Percentiles rank a stretch among this genome's conserved stretches.
Evolutionary conservation across 1,140 invertebrate species (phyloP).

Genomic region (Chrysopa pallens): DNA sequence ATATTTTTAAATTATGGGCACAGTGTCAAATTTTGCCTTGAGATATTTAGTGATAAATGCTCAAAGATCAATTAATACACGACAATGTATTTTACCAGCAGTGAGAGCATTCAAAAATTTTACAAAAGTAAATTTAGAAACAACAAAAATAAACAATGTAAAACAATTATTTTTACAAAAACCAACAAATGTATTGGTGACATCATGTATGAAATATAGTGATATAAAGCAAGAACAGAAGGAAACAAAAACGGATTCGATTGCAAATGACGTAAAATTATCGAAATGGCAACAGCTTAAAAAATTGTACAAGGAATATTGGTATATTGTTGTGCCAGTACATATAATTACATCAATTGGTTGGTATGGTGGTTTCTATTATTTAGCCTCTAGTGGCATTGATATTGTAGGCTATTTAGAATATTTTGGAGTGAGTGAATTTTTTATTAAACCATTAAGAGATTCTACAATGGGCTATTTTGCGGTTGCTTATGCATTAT

Average conservation of each 20-base stretch:
- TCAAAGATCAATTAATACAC: too few relatives aligned
- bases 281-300: constrained; percentile 72
- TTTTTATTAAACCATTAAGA: constrained; percentile 49
- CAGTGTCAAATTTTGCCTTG: too few relatives aligned
- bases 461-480: constrained; percentile 70
- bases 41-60: too few relatives aligned
- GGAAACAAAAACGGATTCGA: not conserved
- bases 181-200: too few relatives aligned
- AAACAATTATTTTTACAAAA: too few relatives aligned
- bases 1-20: too few relatives aligned
- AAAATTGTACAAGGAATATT: constrained; percentile 82
- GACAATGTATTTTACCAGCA: too few relatives aligned
- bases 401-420: constrained; percentile 67
- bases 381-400: constrained; percentile 73
- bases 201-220: too few relatives aligned
- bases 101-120: too few relatives aligned
- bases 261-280: constrained; percentile 22
- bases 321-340: constrained; percentile 82
- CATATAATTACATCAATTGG: constrained; percentile 68
- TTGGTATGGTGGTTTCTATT: constrained; percentile 77
- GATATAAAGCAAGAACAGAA: too few relatives aligned
- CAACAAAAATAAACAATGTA: too few relatives aligned
- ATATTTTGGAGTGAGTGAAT: constrained; percentile 53
- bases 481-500: constrained; percentile 73
- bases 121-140: too few relatives aligned